Conservation (phyloP, 2,888 invertebrate genomes). For the Neria commutata region DNA sequence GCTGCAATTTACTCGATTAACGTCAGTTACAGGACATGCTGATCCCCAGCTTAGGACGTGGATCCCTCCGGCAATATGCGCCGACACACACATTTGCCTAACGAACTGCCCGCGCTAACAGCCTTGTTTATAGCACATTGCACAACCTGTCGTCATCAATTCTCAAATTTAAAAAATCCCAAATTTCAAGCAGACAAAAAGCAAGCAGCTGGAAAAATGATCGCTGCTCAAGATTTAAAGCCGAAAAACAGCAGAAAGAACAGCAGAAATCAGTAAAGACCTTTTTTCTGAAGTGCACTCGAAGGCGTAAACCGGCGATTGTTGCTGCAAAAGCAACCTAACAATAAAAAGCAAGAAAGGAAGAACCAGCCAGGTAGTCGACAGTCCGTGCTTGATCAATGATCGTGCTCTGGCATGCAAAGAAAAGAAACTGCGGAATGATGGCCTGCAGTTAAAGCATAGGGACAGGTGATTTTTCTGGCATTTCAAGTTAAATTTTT, state of each 20-base stretch:
- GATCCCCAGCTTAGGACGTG: neutral
- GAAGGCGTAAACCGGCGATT: conserved; percentile 1
- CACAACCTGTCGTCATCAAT: conserved; percentile 2
- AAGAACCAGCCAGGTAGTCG: neutral
- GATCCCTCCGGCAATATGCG: neutral
- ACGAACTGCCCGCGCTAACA: neutral
- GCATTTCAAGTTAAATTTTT: too few relatives aligned
- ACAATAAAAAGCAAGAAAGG: neutral
- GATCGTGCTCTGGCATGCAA: neutral
- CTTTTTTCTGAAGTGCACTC: neutral
- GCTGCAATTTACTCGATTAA: conserved; percentile 57
- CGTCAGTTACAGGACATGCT: conserved; percentile 35
- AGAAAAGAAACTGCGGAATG: neutral
- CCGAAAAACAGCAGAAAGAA: neutral
- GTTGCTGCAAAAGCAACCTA: neutral
- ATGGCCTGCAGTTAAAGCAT: neutral
- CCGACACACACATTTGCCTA: neutral
- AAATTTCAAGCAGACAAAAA: too few relatives aligned
- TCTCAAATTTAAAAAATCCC: neutral
- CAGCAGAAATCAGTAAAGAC: neutral
- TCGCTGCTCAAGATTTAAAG: neutral
- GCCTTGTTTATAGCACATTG: neutral
- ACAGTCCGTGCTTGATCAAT: neutral
- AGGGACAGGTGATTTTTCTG: neutral
- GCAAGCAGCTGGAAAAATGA: too few relatives aligned